Evolutionary conservation across 2,888 invertebrate species (phyloP).

Genomic region (Rhabditoides inermis): DNA sequence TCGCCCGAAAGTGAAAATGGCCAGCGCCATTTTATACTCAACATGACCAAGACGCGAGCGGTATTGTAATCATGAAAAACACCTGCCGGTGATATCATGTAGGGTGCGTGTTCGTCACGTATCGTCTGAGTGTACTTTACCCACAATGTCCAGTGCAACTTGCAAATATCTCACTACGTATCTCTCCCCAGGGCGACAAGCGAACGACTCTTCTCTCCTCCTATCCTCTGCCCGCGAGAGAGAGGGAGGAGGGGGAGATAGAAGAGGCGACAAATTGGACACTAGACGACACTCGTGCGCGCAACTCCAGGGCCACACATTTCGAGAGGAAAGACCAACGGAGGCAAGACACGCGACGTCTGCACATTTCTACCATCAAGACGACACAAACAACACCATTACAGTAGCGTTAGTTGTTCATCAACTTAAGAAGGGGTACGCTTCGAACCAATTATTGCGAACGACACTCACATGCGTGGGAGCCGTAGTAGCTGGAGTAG

Average conservation of each 20-base stretch:
- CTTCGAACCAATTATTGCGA: not conserved
- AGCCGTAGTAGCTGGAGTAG: constrained; percentile 25
- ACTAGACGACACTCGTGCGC: not conserved
- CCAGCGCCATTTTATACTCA: no score
- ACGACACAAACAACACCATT: not conserved
- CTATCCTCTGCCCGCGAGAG: no score
- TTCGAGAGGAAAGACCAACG: not conserved
- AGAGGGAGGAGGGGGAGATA: not conserved
- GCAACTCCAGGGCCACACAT: not conserved
- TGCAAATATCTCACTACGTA: no score
- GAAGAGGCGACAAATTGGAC: not conserved
- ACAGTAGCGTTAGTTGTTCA: not conserved
- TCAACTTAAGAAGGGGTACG: not conserved
- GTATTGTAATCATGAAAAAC: no score
- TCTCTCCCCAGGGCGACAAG: no score
- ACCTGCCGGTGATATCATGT: no score
- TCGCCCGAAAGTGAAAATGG: no score
- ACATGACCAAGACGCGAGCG: no score
- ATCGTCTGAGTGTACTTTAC: no score
- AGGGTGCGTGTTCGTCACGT: no score
- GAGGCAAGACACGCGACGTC: not conserved
- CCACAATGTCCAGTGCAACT: no score
- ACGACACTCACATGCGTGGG: constrained; percentile 26
- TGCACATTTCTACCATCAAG: constrained; percentile 7
- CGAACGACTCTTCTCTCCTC: no score